These are phyloP conservation scores for Bubalus kerabau DNA, from an alignment of 2,113 vertebrate species.

Conservation along the genomic window DNA sequence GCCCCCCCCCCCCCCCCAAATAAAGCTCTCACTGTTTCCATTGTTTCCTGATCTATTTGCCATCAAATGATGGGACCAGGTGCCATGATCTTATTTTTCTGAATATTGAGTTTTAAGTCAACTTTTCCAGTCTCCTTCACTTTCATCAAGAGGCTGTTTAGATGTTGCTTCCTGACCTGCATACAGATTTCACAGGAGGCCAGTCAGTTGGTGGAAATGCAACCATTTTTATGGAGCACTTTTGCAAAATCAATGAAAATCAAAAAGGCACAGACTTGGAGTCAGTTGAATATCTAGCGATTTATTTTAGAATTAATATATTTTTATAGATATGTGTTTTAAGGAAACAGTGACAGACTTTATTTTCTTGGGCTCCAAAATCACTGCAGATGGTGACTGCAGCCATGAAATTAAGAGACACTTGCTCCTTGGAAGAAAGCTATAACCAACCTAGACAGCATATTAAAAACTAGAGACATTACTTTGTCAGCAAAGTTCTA, in stretches of 20 bases:
- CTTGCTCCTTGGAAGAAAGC: not conserved
- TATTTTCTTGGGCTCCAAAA: not conserved
- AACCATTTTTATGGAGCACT: not conserved
- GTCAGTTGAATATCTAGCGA: not conserved
- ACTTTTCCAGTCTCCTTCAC: not conserved
- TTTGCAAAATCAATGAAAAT: not conserved
- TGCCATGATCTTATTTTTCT: not conserved
- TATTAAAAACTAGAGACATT: not conserved
- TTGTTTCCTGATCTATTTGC: not conserved
- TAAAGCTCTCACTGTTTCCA: not conserved
- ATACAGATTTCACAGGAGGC: not conserved
- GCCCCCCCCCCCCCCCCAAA: not conserved
- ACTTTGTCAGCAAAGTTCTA: not conserved
- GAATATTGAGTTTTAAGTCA: not conserved
- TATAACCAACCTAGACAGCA: not conserved
- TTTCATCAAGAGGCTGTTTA: not conserved
- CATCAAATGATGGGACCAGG: not conserved
- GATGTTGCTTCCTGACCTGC: not conserved
- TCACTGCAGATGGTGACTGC: not conserved
- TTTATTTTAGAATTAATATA: constrained; percentile 1
- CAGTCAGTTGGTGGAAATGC: not conserved
- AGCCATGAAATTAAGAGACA: not conserved
- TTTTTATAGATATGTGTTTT: not conserved
- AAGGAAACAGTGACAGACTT: not conserved
- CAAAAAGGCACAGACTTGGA: not conserved